Evolutionary conservation across 2,113 vertebrate species (phyloP), one percentile per base, ranked within the genome.

Genomic region (Crotalus horridus): DNA sequence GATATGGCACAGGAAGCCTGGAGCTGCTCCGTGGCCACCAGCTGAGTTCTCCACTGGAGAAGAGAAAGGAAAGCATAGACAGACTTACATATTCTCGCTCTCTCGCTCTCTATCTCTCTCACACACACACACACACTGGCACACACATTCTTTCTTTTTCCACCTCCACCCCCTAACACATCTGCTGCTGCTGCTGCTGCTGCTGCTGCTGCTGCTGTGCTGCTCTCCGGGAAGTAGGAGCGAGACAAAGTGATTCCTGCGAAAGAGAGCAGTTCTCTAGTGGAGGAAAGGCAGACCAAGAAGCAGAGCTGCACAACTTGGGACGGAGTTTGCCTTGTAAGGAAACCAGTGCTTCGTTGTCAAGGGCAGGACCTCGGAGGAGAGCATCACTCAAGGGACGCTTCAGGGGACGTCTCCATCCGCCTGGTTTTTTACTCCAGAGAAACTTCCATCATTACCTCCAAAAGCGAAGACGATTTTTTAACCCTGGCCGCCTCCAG

Each of bases 401-500:
- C 88, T n/a, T 53, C 26, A 13, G 92, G 33, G 4, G 74, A 89
- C n/a, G 87, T 61, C 51, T 93, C 87, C 61, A 12, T 51, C 90
- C n/a, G 33, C 53, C 39, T 93, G 81, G 46, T 87, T 59, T 46
- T 90, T 21, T 29, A 88, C 87, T 61, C 90, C 87, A 74, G 59
- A 97, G 98, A 96, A 97, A 97, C 93, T 97, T 96, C 96, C 98
- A 98, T 98, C 97, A 99, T 99, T 98, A 97, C 99, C 93, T 97
- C 98, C 96, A 99, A 99, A 97, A 98, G 98, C 94, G 98, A 99
- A 95, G 98, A 99, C 95, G 99, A 99, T 96, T 98, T 99, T 97
- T 98, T 99, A 97, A 98, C 99, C 96, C 98, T 99, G 98, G 99
- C 99, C 87, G 98, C 98, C 89, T 98, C 99, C 59, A 98, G 98